A percentile compares a stretch with the other conserved stretches of the same genome.
phyloP scores from a whole-genome alignment of 2,113 vertebrate species.

The Colinus virginianus region DNA sequence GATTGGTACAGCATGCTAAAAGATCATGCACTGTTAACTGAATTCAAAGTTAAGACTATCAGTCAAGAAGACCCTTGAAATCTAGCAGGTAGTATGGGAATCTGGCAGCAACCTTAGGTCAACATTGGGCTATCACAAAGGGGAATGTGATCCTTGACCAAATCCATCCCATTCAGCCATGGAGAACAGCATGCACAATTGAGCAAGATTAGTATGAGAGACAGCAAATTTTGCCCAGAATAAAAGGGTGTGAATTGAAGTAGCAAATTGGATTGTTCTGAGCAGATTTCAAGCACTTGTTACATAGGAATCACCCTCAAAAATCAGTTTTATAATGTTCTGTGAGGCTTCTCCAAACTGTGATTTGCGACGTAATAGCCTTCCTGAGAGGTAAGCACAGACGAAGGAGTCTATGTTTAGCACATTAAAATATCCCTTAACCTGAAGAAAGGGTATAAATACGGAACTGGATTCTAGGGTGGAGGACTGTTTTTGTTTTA shows the following conservation, averaged over 20 bases:
- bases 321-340: neutral
- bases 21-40: neutral
- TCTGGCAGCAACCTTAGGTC: neutral
- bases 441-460: neutral
- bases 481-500: neutral
- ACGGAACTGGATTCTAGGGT: neutral
- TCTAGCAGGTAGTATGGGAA: neutral
- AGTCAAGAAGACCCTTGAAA: neutral
- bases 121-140: neutral
- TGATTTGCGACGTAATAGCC: neutral
- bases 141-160: neutral
- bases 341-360: accelerated
- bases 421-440: neutral
- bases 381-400: neutral
- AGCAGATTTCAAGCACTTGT: neutral
- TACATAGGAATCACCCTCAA: neutral
- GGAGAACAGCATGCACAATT: neutral
- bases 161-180: neutral
- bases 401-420: neutral
- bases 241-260: neutral
- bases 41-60: neutral
- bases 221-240: neutral
- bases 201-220: neutral
- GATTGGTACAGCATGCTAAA: neutral
- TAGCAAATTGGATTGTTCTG: neutral